phyloP scores from a whole-genome alignment of 2,888 invertebrate genomes.

The Nomada goodeniana region DNA sequence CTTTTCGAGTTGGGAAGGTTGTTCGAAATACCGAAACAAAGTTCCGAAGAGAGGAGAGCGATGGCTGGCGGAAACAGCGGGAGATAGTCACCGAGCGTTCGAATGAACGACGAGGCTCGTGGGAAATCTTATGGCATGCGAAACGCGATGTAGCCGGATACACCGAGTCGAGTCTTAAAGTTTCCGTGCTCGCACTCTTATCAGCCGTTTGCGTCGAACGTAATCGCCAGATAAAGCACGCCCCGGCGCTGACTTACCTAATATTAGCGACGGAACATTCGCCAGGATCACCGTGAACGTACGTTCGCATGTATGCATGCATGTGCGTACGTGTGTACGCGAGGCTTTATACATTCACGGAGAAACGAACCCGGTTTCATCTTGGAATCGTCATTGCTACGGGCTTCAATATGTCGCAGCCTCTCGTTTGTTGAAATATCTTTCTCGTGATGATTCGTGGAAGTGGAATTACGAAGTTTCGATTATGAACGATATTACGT shows the following conservation, averaged over 20 bases:
- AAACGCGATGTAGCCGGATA: conserved; percentile 65
- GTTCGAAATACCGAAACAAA: conserved; percentile 62
- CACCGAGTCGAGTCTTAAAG: conserved; percentile 57
- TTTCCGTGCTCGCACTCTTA: conserved; percentile 60
- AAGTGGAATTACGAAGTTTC: background rate
- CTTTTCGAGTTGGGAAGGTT: background rate
- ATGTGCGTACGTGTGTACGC: background rate
- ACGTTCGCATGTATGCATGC: background rate
- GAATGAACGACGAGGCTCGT: conserved; percentile 80
- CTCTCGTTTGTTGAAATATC: background rate
- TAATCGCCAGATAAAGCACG: conserved; percentile 59
- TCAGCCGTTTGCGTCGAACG: conserved; percentile 60
- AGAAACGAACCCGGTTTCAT: background rate
- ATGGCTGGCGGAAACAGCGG: background rate
- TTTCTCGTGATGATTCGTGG: background rate
- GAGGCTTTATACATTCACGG: background rate
- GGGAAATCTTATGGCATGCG: conserved; percentile 82
- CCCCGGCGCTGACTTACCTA: conserved; percentile 20
- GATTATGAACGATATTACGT: background rate
- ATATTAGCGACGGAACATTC: conserved; percentile 32
- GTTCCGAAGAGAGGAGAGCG: conserved; percentile 19
- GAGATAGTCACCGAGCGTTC: conserved; percentile 73
- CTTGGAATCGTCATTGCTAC: background rate
- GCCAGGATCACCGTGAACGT: background rate
- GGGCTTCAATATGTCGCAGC: background rate